A percentile compares a stretch with the other conserved stretches of the same genome.
Evolutionary conservation across 2,797 vertebrate genomes (phyloP).

Genomic region (Octomys mimax): DNA sequence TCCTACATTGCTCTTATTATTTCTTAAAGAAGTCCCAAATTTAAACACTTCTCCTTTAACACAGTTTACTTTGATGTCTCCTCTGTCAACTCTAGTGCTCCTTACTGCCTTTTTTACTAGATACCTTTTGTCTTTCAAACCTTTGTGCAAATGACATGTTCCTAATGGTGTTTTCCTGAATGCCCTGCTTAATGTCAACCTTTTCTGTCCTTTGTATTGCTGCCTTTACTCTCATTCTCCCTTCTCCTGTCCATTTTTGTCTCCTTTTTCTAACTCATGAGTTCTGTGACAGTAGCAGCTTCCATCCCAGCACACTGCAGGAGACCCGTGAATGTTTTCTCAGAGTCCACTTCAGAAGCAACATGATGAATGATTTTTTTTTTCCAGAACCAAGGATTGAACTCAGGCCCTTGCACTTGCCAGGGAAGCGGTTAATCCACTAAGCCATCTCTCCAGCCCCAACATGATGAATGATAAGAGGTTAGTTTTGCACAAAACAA

Average conservation of each 20-base stretch:
- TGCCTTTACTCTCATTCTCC: not conserved
- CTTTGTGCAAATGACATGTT: not conserved
- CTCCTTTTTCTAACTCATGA: not conserved
- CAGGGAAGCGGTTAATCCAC: too few species aligned
- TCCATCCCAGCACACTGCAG: not conserved
- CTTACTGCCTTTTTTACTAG: not conserved
- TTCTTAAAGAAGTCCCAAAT: not conserved
- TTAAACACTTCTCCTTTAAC: not conserved
- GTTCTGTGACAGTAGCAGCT: not conserved
- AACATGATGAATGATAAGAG: not conserved
- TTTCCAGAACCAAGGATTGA: too few species aligned
- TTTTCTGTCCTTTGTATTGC: not conserved
- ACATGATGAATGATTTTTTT: too few species aligned
- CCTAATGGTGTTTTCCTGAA: not conserved
- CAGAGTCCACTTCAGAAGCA: conserved; percentile 6
- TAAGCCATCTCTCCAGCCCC: too few species aligned
- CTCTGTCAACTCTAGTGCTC: not conserved
- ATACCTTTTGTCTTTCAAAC: not conserved
- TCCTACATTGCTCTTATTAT: not conserved
- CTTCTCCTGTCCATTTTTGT: not conserved
- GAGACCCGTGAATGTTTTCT: not conserved
- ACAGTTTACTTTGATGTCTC: not conserved
- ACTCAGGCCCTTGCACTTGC: too few species aligned
- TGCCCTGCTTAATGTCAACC: not conserved
- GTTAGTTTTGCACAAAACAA: not conserved